Conservation (phyloP, 2,113 vertebrate genomes). For the Ailurus styani region DNA sequence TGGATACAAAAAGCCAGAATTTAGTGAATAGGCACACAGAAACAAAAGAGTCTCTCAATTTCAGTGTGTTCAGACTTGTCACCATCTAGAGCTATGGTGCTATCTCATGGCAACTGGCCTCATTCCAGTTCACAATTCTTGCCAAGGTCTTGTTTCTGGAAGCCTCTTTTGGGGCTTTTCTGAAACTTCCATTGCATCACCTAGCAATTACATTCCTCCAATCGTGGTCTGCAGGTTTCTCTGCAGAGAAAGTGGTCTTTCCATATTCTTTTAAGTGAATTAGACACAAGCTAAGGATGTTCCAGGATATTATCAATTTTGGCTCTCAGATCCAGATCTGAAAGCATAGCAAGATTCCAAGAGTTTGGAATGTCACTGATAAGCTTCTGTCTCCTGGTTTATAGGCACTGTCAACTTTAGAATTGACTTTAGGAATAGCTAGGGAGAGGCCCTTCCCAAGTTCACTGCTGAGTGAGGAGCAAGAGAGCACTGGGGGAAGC, state of each 20-base stretch:
- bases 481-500: not conserved
- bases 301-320: slow-evolving; percentile 62
- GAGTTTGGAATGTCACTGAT: slow-evolving; percentile 53
- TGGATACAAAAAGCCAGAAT: not conserved
- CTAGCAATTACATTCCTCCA: slow-evolving; percentile 17
- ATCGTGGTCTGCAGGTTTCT: slow-evolving; percentile 37
- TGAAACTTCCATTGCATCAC: not conserved
- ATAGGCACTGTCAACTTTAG: slow-evolving; percentile 39
- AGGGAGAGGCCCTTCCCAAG: not conserved
- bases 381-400: slow-evolving; percentile 36
- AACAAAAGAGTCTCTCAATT: not conserved
- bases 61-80: not conserved
- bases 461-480: not conserved
- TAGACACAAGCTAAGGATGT: slow-evolving; percentile 60
- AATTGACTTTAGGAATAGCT: not conserved
- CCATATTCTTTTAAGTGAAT: slow-evolving; percentile 64
- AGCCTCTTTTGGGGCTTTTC: not conserved
- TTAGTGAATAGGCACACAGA: not conserved
- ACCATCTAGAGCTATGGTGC: not conserved
- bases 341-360: slow-evolving; percentile 17
- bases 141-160: not conserved
- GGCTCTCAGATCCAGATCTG: slow-evolving; percentile 59
- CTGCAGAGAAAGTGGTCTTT: slow-evolving; percentile 39
- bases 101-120: not conserved
- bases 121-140: not conserved